Conservation (phyloP, 2,888 invertebrate genomes). For the Tenodera sinensis region DNA sequence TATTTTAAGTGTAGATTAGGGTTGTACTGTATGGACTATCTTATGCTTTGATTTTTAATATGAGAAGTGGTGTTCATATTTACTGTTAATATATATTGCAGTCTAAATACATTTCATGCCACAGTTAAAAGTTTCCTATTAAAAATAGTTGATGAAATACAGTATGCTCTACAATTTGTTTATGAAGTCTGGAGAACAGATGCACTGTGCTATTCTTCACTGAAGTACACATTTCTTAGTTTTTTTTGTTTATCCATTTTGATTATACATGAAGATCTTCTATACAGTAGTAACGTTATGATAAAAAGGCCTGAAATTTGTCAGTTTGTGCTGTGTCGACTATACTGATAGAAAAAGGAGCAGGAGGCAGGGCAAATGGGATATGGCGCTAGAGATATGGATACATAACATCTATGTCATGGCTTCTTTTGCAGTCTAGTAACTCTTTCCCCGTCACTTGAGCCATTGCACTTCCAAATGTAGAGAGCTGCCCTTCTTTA, state of each 20-base stretch:
- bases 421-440: background rate
- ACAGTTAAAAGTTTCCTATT: constrained; percentile 8
- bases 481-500: background rate
- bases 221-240: background rate
- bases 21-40: background rate
- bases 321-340: constrained; percentile 3
- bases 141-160: constrained; percentile 7
- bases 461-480: background rate
- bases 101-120: constrained; percentile 1
- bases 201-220: background rate
- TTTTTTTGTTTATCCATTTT: background rate
- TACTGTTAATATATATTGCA: background rate
- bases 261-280: background rate
- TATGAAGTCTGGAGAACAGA: background rate
- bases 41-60: background rate
- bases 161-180: background rate
- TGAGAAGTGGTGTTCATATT: background rate
- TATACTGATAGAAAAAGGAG: background rate
- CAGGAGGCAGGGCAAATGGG: background rate
- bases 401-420: background rate
- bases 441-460: background rate
- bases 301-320: constrained; percentile 1
- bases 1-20: background rate
- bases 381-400: constrained; percentile 9
- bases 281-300: background rate